Evolutionary conservation across 1,140 invertebrate genomes (phyloP), one percentile per base, ranked within the genome.

Genomic region (Listronotus oregonensis): DNA sequence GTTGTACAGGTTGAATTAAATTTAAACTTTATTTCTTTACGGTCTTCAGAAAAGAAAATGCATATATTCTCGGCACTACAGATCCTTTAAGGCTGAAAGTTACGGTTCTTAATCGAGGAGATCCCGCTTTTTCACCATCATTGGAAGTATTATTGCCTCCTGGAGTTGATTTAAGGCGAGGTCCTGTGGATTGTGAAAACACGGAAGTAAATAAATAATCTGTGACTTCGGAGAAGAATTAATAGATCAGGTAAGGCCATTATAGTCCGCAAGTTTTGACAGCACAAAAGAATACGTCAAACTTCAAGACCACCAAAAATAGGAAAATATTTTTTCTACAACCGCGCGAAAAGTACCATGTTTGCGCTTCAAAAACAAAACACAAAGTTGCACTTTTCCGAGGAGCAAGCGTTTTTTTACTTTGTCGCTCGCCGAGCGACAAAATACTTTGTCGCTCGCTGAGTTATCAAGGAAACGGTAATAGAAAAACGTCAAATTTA

Each of bases 61-160:
- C 55, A 18, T 82, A 78, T 34, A 59, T 79, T 6, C 64, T 82
- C 1, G 81, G 81, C 3, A 80, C 78, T 3, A 65, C 62, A n/a
- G 59, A 73, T 3, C 68, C 61, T 6, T 18, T 79, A 6, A 58
- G 66, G 12, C 18, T 82, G 15, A 65, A 67, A n/a, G 67, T 80
- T 21, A 62, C 62, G 12, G 65, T 78, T 46, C 15, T 14, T 0
- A 83, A 82, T 66, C 54, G 40, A 6, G 77, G 72, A 7, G 80
- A 82, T 61, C 72, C 74, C 6, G 80, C 80, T 7, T 81, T 80
- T 67, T 67, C 77, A 46, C 72, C 78, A 6, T 61, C 71, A 60
- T 56, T 76, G 31, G 47, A 47, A 11, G 47, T 82, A 12, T 61
- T 50, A 15, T 64, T 81, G 49, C 77, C 78, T 15, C 46, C 67